Evolutionary conservation across 1,140 invertebrate genomes (phyloP), one percentile per base, ranked within the genome.

Genomic region (Drosophila saltans): DNA sequence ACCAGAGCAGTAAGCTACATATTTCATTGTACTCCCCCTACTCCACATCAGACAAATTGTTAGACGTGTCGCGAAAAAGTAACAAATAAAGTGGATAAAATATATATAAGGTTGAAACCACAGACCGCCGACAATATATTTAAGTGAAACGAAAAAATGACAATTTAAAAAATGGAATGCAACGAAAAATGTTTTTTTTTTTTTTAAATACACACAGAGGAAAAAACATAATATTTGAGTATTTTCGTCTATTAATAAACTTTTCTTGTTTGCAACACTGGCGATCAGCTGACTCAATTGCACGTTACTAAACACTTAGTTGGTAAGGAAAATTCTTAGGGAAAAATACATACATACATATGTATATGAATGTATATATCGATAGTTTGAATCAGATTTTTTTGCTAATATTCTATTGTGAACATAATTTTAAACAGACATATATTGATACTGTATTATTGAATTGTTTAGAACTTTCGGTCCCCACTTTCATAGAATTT

Each of bases 201-300:
- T 16, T 16, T 16, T 16, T 16, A 40, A 40, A 40, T 52, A 52
- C 45, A 52, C 21, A 52, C 45, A 52, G 45, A 8, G 45, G 45
- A 8, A 52, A 10, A 52, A 52, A 52, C 45, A 52, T 52, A 52
- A 52, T 52, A 26, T 52, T 52, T 52, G 26, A 52, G 45, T 52
- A 52, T 10, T 52, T 10, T 52, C 45, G 45, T 21, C 45, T 52
- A 10, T 36, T 52, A 26, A 24, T 52, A 24, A 43, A 5, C 11
- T 52, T 52, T 8, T 52, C 3, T 48, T 52, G 2, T 52, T 24
- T 48, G 7, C 24, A 52, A 26, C 45, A 52, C 45, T 52, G 9
- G 0, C 21, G 21, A 52, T 10, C 45, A 52, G 45, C 45, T 26
- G 45, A 52, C 24, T 16, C 8, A 5, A 52, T 26, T 52, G 7